Conservation (phyloP, 2,113 vertebrate species). For the Pachypanchax playfairii region DNA sequence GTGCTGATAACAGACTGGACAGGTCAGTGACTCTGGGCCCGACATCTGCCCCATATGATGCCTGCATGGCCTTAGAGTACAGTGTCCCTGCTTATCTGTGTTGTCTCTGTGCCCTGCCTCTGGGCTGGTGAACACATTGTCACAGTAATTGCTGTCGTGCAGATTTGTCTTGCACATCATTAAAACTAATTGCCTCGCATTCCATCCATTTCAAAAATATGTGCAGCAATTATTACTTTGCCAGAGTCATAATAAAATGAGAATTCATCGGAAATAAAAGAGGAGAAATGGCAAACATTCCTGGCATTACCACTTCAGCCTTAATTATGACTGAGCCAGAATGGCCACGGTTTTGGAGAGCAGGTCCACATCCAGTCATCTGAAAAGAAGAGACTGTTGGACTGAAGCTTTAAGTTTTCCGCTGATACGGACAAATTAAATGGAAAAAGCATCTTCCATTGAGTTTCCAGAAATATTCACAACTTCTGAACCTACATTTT, state of each 20-base stretch:
- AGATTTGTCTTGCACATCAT: slow-evolving; percentile 81
- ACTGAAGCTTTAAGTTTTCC: slow-evolving; percentile 34
- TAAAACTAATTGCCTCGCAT: slow-evolving; percentile 85
- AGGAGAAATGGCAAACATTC: slow-evolving; percentile 75
- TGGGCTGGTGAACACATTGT: slow-evolving; percentile 74
- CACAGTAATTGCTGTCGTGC: slow-evolving; percentile 80
- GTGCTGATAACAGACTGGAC: slow-evolving; percentile 35
- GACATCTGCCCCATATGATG: slow-evolving; percentile 56
- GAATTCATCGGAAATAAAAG: slow-evolving; percentile 70
- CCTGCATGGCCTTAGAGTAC: slow-evolving; percentile 15
- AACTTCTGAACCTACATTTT: slow-evolving; percentile 5
- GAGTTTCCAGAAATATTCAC: slow-evolving; percentile 8
- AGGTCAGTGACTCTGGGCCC: slow-evolving; percentile 49
- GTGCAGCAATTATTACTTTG: slow-evolving; percentile 74
- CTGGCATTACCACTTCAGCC: slow-evolving; percentile 68
- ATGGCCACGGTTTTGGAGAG: slow-evolving; percentile 55
- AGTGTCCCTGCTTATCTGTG: slow-evolving; percentile 56
- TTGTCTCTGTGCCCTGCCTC: slow-evolving; percentile 62
- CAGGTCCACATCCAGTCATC: slow-evolving; percentile 65
- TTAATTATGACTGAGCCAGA: slow-evolving; percentile 72
- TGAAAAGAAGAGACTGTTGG: slow-evolving; percentile 58
- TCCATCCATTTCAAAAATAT: slow-evolving; percentile 79
- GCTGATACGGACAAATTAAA: slow-evolving; percentile 33
- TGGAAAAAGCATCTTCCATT: slow-evolving; percentile 10
- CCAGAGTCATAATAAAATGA: slow-evolving; percentile 73